These are phyloP conservation scores for Pardosa pseudoannulata DNA, from an alignment of 2,888 invertebrate genomes.

Conservation along the genomic window DNA sequence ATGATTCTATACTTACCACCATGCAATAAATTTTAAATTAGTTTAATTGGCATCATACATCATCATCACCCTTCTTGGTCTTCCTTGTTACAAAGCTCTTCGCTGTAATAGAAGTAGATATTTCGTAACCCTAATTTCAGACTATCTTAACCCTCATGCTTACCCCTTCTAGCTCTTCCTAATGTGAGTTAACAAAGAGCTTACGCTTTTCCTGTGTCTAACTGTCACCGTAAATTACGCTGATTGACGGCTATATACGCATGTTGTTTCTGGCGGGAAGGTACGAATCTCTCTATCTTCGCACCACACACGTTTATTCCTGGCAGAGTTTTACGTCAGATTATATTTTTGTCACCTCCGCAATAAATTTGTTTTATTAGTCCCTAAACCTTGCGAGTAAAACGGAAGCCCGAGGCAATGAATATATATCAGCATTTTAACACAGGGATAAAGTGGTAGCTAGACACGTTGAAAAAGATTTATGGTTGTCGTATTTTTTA, in stretches of 20 bases:
- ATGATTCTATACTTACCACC: too few relatives aligned
- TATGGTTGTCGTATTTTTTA: background rate
- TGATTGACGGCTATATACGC: background rate
- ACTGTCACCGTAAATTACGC: background rate
- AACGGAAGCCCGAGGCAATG: background rate
- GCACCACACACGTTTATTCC: background rate
- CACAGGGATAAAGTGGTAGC: background rate
- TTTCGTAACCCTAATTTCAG: too few relatives aligned
- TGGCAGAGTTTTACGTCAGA: background rate
- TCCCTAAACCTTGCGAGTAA: background rate
- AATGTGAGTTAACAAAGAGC: background rate
- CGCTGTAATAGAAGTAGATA: too few relatives aligned
- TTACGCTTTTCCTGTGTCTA: background rate
- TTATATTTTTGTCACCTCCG: slow-evolving; percentile 6
- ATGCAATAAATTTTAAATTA: too few relatives aligned
- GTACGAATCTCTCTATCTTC: background rate
- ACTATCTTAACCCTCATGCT: too few relatives aligned
- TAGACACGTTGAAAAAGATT: background rate
- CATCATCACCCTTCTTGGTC: too few relatives aligned
- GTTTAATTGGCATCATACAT: too few relatives aligned
- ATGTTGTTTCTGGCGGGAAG: background rate
- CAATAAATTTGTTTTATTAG: background rate
- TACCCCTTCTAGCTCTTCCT: too few relatives aligned
- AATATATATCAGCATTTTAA: slow-evolving; percentile 8
- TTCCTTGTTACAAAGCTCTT: too few relatives aligned